Conservation (phyloP, 1,140 invertebrate species). For the Zaprionus davidi region DNA sequence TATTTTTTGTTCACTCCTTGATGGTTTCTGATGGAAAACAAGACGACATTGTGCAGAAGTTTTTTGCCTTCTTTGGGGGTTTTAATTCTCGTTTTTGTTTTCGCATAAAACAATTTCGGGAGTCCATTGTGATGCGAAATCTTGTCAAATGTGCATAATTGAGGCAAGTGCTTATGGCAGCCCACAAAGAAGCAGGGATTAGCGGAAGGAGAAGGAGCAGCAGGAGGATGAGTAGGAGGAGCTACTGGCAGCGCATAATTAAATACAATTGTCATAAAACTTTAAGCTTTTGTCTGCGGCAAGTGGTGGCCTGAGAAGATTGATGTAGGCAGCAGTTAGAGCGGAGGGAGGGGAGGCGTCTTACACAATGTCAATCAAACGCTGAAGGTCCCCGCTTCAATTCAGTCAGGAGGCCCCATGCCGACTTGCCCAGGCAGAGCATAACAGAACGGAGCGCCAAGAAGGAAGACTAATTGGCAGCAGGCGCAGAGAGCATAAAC, state of each 20-base stretch:
- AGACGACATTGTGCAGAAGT: neutral
- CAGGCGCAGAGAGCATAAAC: conserved; percentile 59
- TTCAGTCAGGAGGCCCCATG: neutral
- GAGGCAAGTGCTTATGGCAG: conserved; percentile 36
- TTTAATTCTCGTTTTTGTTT: conserved; percentile 23
- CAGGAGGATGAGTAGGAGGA: neutral
- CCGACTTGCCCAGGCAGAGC: neutral
- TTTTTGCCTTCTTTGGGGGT: conserved; percentile 11
- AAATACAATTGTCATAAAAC: conserved; percentile 75
- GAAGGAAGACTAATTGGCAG: conserved; percentile 69
- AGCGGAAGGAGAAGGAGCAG: neutral
- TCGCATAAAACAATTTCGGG: conserved; percentile 26
- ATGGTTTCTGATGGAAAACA: conserved; percentile 9
- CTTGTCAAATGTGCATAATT: conserved; percentile 50
- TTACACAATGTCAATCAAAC: conserved; percentile 70
- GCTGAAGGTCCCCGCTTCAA: conserved; percentile 32
- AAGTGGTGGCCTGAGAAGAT: neutral
- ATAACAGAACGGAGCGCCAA: conserved; percentile 16
- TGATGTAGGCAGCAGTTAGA: conserved; percentile 11
- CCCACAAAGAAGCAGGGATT: conserved; percentile 30
- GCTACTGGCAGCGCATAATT: conserved; percentile 61
- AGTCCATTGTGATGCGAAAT: conserved; percentile 37
- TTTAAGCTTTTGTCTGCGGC: conserved; percentile 66
- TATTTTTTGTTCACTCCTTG: neutral
- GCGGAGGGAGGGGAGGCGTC: neutral